phyloP scores from a whole-genome alignment of 2,113 vertebrate species.

The Microtus ochrogaster region DNA sequence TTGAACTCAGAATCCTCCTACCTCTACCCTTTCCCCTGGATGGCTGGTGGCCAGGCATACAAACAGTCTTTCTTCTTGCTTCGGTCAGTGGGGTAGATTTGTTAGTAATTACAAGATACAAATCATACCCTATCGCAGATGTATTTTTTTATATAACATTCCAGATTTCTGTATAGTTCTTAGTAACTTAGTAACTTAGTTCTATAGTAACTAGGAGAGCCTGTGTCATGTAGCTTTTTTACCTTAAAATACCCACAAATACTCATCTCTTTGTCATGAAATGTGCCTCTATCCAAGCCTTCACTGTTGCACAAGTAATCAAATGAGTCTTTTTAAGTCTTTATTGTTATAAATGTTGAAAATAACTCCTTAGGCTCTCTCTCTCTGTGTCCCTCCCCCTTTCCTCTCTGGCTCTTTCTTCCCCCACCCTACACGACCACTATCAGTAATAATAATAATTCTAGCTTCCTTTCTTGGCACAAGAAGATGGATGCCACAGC shows the following conservation, averaged over 20 bases:
- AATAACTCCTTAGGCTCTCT: background rate
- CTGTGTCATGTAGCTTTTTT: background rate
- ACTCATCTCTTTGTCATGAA: background rate
- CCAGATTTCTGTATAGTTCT: background rate
- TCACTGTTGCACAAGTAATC: background rate
- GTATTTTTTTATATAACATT: slow-evolving; percentile 18
- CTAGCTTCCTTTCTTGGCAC: slow-evolving; percentile 11
- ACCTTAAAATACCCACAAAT: background rate
- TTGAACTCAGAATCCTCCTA: background rate
- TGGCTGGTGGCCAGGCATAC: background rate
- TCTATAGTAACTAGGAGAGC: background rate
- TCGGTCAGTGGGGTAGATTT: background rate
- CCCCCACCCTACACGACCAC: background rate
- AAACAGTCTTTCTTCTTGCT: slow-evolving; percentile 3
- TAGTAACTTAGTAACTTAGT: background rate
- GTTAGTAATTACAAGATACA: slow-evolving; percentile 41
- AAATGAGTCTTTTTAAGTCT: background rate
- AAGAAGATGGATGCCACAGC: background rate
- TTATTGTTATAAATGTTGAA: slow-evolving; percentile 22
- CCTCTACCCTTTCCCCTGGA: background rate
- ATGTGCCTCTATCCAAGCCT: background rate
- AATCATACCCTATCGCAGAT: background rate
- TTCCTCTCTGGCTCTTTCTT: too few species aligned
- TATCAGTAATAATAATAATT: background rate
- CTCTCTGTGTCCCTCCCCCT: background rate